Evolutionary conservation across 2,113 vertebrate genomes (phyloP).

Genomic region (Conger conger): DNA sequence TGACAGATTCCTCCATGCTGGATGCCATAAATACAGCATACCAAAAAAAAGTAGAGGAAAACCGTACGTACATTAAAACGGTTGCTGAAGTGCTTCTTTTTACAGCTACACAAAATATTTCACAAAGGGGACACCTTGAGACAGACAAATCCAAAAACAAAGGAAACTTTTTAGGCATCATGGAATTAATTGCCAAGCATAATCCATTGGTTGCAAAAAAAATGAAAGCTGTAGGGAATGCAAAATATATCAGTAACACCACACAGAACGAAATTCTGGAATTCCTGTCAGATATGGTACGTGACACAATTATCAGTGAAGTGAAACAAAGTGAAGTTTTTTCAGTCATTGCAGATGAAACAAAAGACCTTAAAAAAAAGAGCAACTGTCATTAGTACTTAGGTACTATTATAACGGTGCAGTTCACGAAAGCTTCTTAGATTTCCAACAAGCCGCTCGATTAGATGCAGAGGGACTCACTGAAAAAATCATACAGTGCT

Average conservation of each 20-base stretch:
- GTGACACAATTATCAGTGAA: conserved; percentile 4
- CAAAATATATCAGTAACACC: conserved; percentile 32
- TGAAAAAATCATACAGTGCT: conserved; percentile 23
- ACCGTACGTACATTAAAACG: background rate
- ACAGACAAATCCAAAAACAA: conserved; percentile 7
- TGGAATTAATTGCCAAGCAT: conserved; percentile 23
- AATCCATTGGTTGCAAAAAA: conserved; percentile 19
- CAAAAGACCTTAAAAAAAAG: too few species aligned
- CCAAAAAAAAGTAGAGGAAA: background rate
- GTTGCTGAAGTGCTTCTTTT: background rate
- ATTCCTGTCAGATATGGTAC: conserved; percentile 28
- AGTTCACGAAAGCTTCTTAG: conserved; percentile 12
- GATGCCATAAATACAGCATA: too few species aligned
- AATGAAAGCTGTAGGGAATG: conserved; percentile 3
- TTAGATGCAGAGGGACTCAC: conserved; percentile 7
- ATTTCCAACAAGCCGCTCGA: conserved; percentile 23
- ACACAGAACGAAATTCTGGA: conserved; percentile 28
- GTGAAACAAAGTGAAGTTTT: conserved; percentile 32
- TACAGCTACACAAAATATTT: conserved; percentile 26
- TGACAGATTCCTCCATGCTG: background rate
- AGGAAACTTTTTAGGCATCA: conserved; percentile 22
- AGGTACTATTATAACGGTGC: conserved; percentile 29
- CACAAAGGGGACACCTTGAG: conserved; percentile 22
- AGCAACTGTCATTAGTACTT: conserved; percentile 20
- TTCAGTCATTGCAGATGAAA: conserved; percentile 10